Base-by-base conservation (phyloP, 2,888 invertebrate species). In the Mactromeris polynyma region DNA sequence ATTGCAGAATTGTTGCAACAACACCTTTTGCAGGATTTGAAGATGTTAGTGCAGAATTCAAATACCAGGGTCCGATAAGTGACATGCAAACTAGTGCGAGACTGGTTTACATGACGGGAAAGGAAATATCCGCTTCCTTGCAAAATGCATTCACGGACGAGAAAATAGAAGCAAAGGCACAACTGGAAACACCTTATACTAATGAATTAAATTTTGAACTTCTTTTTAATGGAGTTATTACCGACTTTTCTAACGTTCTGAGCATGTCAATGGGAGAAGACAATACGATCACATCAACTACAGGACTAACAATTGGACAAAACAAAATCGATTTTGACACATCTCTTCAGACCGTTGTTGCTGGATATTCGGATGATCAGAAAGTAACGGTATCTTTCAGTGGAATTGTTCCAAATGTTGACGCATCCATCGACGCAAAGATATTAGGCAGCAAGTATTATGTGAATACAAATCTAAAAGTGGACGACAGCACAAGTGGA, bases 21-120 rank as follows among this genome's bases (percentile, higher is more conserved):
- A 89, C 91, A 64, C 91, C 91, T 42, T 69, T 86, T 31, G 14
- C 21, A 14, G 91, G 89, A 69, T 91, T 51, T 81, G 89, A 89
- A 86, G 86, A 58, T 21, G 42, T 83, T 9, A 84, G 81, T 17
- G n/a, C 87, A 19, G 42, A 36, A 21, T 86, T 89, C 21, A 83
- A 46, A 26, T 40, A 36, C 7, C 26, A 77, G 26, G 88, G 89
- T 31, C 26, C 36, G 17, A 17, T 85, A 7, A 69, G 51, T 33
- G 83, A 88, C 38, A 19, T 91, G 36, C 58, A 78, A 2, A 26
- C 87, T 9, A 83, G 81, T 51, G 58, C 82, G 4, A 88, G 85
- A 77, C 1, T 90, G 9, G 79, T 58, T 38, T 82, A 79, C n/a
- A 46, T 85, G 69, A 79, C 69, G 14, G 85, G 81, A 31, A 85